Evolutionary conservation across 2,888 invertebrate genomes (phyloP), one percentile per base, ranked within the genome.

Genomic region (Deroplatys truncata): DNA sequence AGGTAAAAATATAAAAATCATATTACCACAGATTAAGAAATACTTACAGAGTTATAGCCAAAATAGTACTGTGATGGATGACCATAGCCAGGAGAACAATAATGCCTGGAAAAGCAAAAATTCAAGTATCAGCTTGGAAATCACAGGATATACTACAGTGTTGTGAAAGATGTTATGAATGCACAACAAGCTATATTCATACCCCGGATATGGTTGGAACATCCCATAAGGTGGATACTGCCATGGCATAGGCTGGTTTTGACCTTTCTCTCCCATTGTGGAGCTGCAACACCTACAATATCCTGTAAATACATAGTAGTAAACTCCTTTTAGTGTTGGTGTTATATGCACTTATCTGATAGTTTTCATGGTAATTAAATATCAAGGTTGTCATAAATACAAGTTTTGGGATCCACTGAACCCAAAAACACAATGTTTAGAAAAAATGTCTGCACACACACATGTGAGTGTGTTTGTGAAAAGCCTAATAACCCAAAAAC

Each of bases 171-270:
- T 84, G 29, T 2, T 15, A 13, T 25, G 25, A 84, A 10, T 84
- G 10, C 9, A 28, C 28, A 84, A 9, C 31, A 84, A 84, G 31
- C 5, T 49, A 82, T 72, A 28, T 28, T 82, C 90, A 90, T 92
- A 93, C 93, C 93, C 93, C 86, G 93, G 91, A 91, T 93, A 93
- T 13, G 92, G 92, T 82, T 92, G 92, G 91, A 93, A 93, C 92
- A 93, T 93, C 90, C 93, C 93, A 91, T 92, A 92, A 89, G 93
- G 92, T 89, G 93, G 92, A 91, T 93, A 93, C 91, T 93, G 93
- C 93, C 93, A 93, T 90, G 93, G 92, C 93, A 93, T 93, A 84
- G 82, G 84, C 84, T 85, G 88, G 84, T 90, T 90, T 84, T 90
- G 90, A 82, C 87, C 84, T 28, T 90, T 90, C 49, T 90, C 90